A percentile compares a stretch with the other conserved stretches of the same genome.
These are phyloP conservation scores for Mercenaria mercenaria DNA, from an alignment of 1,140 invertebrate genomes.

Conservation along the genomic window DNA sequence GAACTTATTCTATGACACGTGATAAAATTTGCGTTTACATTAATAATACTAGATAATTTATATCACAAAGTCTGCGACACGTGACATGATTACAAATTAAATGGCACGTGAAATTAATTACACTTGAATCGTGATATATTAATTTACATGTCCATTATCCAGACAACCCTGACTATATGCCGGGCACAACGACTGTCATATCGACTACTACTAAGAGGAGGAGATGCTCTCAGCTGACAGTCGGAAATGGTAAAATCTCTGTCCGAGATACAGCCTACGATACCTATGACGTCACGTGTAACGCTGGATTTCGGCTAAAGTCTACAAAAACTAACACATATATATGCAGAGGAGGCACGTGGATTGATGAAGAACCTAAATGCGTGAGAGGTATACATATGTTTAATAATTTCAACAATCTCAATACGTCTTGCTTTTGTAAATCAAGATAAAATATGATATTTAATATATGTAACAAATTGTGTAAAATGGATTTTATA, in stretches of 20 bases:
- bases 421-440: no score
- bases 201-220: not conserved
- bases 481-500: no score
- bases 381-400: not conserved
- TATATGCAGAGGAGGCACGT: not conserved
- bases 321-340: not conserved
- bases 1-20: no score
- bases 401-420: no score
- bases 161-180: not conserved
- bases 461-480: no score
- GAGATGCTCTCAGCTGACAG: not conserved
- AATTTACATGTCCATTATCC: not conserved
- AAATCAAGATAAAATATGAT: no score
- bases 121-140: no score
- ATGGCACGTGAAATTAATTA: no score
- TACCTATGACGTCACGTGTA: slow-evolving; percentile 7
- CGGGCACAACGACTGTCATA: not conserved
- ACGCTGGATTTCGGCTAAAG: not conserved
- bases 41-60: no score
- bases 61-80: no score
- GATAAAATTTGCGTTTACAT: no score
- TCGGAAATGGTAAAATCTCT: not conserved
- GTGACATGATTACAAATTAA: no score
- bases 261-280: not conserved
- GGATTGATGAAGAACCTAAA: not conserved